Conservation (phyloP, 2,797 vertebrate species). For the Notolabrus celidotus region DNA sequence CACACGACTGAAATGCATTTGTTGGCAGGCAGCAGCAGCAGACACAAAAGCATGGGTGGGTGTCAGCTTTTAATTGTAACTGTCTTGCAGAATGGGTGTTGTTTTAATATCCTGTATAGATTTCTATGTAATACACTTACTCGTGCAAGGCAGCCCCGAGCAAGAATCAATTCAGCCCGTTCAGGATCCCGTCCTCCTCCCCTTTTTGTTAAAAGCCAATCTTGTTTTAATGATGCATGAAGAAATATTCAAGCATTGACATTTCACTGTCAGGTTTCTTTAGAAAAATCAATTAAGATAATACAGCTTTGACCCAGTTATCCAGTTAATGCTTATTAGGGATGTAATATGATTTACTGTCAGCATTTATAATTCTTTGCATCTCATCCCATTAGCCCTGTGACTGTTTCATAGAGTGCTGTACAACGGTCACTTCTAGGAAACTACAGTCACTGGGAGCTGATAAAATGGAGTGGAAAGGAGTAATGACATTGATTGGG, state of each 20-base stretch:
- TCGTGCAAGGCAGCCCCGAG: conserved; percentile 96
- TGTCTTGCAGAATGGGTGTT: conserved; percentile 98
- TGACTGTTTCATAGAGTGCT: conserved; percentile 95
- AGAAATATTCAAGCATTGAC: conserved; percentile 99
- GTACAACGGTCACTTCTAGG: conserved; percentile 95
- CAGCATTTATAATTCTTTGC: conserved; percentile 99
- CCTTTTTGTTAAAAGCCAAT: conserved; percentile 99
- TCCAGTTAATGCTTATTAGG: conserved; percentile 99
- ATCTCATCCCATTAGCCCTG: conserved; percentile 99
- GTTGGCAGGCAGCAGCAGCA: conserved; percentile 85
- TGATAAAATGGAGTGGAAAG: conserved; percentile 91
- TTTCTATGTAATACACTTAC: conserved; percentile 99
- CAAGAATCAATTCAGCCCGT: conserved; percentile 99
- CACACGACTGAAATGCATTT: conserved; percentile 83
- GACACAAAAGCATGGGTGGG: conserved; percentile 85
- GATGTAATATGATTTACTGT: conserved; percentile 99
- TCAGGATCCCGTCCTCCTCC: conserved; percentile 92
- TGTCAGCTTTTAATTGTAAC: conserved; percentile 99
- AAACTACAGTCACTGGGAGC: conserved; percentile 86
- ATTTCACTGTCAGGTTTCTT: conserved; percentile 99
- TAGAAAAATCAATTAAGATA: conserved; percentile 99
- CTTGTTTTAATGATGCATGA: conserved; percentile 99
- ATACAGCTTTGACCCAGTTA: conserved; percentile 99
- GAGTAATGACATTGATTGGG: conserved; percentile 94
- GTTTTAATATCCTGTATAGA: conserved; percentile 99